phyloP scores from a whole-genome alignment of 2,113 vertebrate genomes.

The Bufo gargarizans region DNA sequence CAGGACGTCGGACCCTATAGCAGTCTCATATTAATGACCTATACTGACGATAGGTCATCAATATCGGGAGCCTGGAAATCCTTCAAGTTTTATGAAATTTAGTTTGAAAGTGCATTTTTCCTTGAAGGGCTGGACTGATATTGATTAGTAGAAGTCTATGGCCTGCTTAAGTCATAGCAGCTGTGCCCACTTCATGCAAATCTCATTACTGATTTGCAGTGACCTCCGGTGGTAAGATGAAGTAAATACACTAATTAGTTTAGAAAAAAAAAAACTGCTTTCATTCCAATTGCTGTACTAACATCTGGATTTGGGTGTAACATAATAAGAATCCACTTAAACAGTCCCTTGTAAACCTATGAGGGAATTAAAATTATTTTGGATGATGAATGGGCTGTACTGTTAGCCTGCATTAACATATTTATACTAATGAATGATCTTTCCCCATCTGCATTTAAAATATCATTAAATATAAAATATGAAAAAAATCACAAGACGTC shows the following conservation, averaged over 20 bases:
- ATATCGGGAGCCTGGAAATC: too few species aligned
- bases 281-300: neutral
- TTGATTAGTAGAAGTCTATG: neutral
- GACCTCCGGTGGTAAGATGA: constrained; percentile 32
- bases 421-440: neutral
- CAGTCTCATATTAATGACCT: too few species aligned
- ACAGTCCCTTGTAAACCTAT: neutral
- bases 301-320: constrained; percentile 27
- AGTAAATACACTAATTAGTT: neutral
- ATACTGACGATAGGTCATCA: too few species aligned
- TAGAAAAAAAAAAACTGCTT: neutral
- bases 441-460: neutral
- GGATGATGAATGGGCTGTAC: neutral
- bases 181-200: neutral
- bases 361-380: neutral
- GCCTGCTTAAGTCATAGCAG: neutral
- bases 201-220: constrained; percentile 19
- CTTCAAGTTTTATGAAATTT: too few species aligned
- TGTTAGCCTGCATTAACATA: neutral
- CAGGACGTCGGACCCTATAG: too few species aligned
- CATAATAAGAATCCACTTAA: neutral
- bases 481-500: neutral
- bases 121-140: neutral
- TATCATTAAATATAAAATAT: neutral
- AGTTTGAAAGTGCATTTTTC: neutral